phyloP scores from a whole-genome alignment of 2,797 vertebrate genomes.

The Cephalopachus bancanus region DNA sequence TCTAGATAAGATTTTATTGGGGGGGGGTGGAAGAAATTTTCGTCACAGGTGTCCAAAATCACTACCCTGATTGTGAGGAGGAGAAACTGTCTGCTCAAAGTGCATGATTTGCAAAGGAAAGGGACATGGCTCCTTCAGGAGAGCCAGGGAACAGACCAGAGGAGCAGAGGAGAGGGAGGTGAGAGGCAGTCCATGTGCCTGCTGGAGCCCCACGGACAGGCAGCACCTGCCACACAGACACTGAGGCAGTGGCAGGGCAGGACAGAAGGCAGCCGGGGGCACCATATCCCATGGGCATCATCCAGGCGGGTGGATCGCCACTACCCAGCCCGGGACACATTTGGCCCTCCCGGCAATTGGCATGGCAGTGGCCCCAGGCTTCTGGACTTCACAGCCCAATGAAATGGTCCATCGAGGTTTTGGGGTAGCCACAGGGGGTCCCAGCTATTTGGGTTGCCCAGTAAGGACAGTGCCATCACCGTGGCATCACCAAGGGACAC shows the following conservation, averaged over 20 bases:
- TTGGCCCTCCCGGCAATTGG: too few species aligned
- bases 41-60: not conserved
- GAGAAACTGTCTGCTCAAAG: not conserved
- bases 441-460: not conserved
- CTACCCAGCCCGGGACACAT: rapidly evolving
- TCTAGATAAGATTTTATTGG: not conserved
- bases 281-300: not conserved
- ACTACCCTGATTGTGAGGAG: not conserved
- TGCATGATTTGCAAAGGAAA: not conserved
- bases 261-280: not conserved
- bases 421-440: not conserved
- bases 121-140: not conserved
- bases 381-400: too few species aligned
- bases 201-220: not conserved
- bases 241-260: not conserved
- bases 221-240: not conserved
- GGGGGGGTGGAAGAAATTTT: not conserved
- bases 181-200: not conserved
- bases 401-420: not conserved
- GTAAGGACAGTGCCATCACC: not conserved
- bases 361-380: not conserved
- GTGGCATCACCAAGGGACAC: not conserved
- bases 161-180: too few species aligned
- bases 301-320: not conserved
- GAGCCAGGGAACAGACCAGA: rapidly evolving